Evolutionary conservation across 2,797 vertebrate species (phyloP).

Genomic region (Lerista edwardsae): DNA sequence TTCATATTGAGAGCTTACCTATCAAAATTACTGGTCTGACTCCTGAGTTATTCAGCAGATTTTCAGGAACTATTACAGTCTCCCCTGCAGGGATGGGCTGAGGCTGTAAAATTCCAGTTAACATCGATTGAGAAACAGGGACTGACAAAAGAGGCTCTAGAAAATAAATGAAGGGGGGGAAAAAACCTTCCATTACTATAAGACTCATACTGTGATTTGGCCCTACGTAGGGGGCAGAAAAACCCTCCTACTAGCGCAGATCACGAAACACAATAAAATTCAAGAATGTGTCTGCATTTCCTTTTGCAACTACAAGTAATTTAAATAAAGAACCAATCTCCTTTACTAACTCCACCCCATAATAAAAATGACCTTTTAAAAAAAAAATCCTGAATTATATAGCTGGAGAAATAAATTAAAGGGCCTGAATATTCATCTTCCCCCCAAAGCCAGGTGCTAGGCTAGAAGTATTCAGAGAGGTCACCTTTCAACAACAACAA

Average conservation of each 20-base stretch:
- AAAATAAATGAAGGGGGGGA: constrained; percentile 67
- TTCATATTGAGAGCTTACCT: constrained; percentile 78
- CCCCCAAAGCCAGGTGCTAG: constrained; percentile 62
- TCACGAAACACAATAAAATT: constrained; percentile 72
- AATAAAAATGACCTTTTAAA: constrained; percentile 55
- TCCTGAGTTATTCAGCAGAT: constrained; percentile 91
- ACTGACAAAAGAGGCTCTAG: constrained; percentile 86
- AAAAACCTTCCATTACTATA: constrained; percentile 62
- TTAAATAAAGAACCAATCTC: constrained; percentile 59
- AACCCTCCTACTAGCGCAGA: constrained; percentile 39
- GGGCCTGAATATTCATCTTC: constrained; percentile 57
- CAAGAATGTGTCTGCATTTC: constrained; percentile 67
- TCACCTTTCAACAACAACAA: constrained; percentile 26
- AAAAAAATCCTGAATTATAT: constrained; percentile 38
- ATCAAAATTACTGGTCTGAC: constrained; percentile 97
- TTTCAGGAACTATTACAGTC: constrained; percentile 96
- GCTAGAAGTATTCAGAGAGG: constrained; percentile 30
- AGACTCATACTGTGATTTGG: constrained; percentile 73
- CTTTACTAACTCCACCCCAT: constrained; percentile 33
- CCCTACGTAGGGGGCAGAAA: constrained; percentile 46
- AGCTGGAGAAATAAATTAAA: constrained; percentile 30
- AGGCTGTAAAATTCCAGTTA: constrained; percentile 90
- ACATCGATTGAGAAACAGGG: constrained; percentile 83
- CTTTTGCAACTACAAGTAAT: constrained; percentile 64
- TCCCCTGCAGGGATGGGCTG: constrained; percentile 93